Percentiles rank a stretch among this genome's conserved stretches.
These are phyloP conservation scores for Cryptocephalus moraei DNA, from an alignment of 2,888 invertebrate genomes.

Conservation along the genomic window DNA sequence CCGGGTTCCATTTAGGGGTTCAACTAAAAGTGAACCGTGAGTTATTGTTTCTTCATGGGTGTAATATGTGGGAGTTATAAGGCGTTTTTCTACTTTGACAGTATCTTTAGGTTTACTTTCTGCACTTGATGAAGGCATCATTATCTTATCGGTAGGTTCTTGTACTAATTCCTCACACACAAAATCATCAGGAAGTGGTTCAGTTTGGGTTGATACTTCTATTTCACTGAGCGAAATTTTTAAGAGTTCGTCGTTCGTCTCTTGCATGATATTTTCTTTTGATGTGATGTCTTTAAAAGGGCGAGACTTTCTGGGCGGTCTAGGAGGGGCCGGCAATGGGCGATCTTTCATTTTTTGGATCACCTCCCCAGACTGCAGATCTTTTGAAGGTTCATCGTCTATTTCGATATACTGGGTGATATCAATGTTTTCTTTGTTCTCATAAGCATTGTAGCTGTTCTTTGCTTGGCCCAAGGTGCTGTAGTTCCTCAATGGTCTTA, in stretches of 20 bases:
- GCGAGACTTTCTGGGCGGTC: conserved; percentile 55
- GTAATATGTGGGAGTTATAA: conserved; percentile 26
- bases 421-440: conserved; percentile 40
- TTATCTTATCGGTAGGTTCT: conserved; percentile 16
- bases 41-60: conserved; percentile 54
- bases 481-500: conserved; percentile 49
- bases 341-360: conserved; percentile 76
- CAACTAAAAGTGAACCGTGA: conserved; percentile 55
- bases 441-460: conserved; percentile 16
- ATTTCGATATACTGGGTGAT: conserved; percentile 53
- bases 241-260: conserved; percentile 11
- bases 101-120: not conserved
- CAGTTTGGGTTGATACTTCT: conserved; percentile 76
- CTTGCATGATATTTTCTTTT: conserved; percentile 22
- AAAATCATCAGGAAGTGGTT: conserved; percentile 71
- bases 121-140: conserved; percentile 7
- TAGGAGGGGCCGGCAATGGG: conserved; percentile 76
- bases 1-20: conserved; percentile 45
- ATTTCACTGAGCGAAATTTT: conserved; percentile 47
- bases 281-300: conserved; percentile 29
- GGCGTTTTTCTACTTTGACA: conserved; percentile 8
- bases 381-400: conserved; percentile 46
- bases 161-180: conserved; percentile 47
- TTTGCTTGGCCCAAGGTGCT: conserved; percentile 40
- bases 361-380: conserved; percentile 64